A percentile compares a stretch with the other conserved stretches of the same genome.
Evolutionary conservation across 2,797 vertebrate genomes (phyloP).

Genomic region (Pangasius krempfi): DNA sequence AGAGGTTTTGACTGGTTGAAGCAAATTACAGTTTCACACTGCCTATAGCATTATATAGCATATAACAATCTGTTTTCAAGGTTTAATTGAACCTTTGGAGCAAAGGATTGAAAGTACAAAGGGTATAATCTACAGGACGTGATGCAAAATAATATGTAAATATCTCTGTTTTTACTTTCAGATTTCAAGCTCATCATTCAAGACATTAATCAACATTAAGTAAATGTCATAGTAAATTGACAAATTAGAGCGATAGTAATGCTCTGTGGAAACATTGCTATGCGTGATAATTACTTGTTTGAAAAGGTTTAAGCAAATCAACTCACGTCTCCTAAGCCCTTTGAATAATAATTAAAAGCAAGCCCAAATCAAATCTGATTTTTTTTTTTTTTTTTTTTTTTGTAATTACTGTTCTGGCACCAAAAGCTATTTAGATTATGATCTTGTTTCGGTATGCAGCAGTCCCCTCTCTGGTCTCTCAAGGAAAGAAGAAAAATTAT

Average conservation of each 20-base stretch:
- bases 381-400: neutral
- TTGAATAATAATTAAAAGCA: constrained; percentile 20
- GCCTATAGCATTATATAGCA: too few relatives aligned
- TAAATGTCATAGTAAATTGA: constrained; percentile 20
- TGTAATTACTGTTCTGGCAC: constrained; percentile 7
- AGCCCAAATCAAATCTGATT: neutral
- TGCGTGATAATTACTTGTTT: constrained; percentile 54
- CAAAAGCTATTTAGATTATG: constrained; percentile 11
- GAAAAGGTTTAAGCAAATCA: constrained; percentile 52
- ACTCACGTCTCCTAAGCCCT: constrained; percentile 6
- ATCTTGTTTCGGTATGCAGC: neutral
- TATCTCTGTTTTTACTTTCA: neutral
- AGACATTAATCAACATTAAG: neutral
- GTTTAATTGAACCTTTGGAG: neutral
- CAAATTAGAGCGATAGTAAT: neutral
- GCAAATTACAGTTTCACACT: neutral
- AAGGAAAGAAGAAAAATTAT: neutral
- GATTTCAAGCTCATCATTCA: neutral
- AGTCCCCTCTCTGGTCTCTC: neutral
- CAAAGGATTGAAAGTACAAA: neutral
- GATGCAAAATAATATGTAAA: neutral
- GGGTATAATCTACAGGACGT: neutral
- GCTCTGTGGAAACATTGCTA: neutral
- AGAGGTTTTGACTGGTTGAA: neutral
- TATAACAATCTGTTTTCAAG: neutral